Evolutionary conservation across 2,888 invertebrate species (phyloP), one percentile per base, ranked within the genome.

Genomic region (Axea sp.): DNA sequence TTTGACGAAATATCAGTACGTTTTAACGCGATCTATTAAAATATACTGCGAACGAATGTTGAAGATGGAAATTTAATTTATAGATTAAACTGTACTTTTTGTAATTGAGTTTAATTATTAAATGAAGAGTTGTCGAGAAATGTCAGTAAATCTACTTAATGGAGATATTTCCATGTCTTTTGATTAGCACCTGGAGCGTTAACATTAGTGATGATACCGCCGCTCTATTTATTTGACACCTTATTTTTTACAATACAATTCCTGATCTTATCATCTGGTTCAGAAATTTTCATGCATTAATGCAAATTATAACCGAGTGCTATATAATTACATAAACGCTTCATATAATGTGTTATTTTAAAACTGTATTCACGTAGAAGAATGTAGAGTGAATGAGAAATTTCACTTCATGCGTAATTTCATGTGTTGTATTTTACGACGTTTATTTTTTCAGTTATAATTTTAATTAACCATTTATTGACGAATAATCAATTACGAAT

Each of bases 231-330:
- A 26, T 28, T 51, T 64, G 64, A 51, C 51, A 64, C 41, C 64
- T 51, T 47, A 37, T n/a, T 37, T 51, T 64, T 43, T 15, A 9
- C 19, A 19, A 8, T 24, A 12, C 9, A 12, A 11, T 31, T n/a
- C n/a, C 28, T 22, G 64, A 64, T 64, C 43, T 51, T 64, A 64
- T 64, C 64, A 14, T 0, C 7, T 9, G 12, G 7, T 24, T 9
- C 41, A 31, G 15, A 41, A 51, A 35, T 64, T 64, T 64, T 64
- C 64, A 64, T 64, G 53, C 49, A 64, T 64, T 64, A 53, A 64
- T 19, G 15, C 43, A 51, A 43, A 64, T 64, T 53, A 43, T 35
- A 15, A 43, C 7, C 35, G 26, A 14, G 51, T 3, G 11, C 43
- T 43, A n/a, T 53, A 43, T 51, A 64, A 53, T 64, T 64, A 64